Conservation (phyloP, 1,140 invertebrate species). For the Goniozus legneri region DNA sequence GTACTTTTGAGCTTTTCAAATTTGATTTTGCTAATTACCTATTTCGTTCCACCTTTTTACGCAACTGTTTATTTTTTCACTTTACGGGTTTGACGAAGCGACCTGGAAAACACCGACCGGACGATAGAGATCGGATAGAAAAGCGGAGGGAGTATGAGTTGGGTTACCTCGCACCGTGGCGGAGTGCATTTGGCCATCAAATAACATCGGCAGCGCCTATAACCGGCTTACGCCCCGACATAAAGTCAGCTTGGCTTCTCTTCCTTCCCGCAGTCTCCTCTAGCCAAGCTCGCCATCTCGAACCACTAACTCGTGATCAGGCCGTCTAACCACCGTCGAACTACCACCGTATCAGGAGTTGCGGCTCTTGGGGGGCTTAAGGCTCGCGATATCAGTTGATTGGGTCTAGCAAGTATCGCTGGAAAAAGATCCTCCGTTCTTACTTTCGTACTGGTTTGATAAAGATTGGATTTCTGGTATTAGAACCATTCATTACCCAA, state of each 20-base stretch:
- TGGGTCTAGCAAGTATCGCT: slow-evolving; percentile 37
- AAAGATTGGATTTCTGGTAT: too few species aligned
- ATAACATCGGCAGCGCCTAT: slow-evolving; percentile 56
- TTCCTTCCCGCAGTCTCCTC: slow-evolving; percentile 39
- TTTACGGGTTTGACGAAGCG: slow-evolving; percentile 9
- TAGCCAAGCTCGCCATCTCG: slow-evolving; percentile 32
- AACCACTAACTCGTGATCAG: slow-evolving; percentile 56
- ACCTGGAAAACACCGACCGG: slow-evolving; percentile 27
- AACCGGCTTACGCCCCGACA: slow-evolving; percentile 53
- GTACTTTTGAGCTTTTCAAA: too few species aligned
- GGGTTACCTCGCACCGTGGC: slow-evolving; percentile 23
- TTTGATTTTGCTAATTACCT: too few species aligned
- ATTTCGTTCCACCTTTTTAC: too few species aligned
- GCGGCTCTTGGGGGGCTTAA: slow-evolving; percentile 47
- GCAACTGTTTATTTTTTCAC: slow-evolving; percentile 9
- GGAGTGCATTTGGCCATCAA: slow-evolving; percentile 57
- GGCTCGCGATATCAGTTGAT: slow-evolving; percentile 54
- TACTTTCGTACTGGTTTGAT: too few species aligned
- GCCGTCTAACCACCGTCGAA: slow-evolving; percentile 41
- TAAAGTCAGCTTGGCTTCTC: slow-evolving; percentile 49
- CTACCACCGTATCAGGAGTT: slow-evolving; percentile 51
- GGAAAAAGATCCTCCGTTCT: slow-evolving; percentile 4
- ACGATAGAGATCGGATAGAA: slow-evolving; percentile 34
- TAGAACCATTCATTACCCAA: too few species aligned
- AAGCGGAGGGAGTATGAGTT: slow-evolving; percentile 9